Conservation (phyloP, 2,797 vertebrate species). For the Pantherophis vulpinus region DNA sequence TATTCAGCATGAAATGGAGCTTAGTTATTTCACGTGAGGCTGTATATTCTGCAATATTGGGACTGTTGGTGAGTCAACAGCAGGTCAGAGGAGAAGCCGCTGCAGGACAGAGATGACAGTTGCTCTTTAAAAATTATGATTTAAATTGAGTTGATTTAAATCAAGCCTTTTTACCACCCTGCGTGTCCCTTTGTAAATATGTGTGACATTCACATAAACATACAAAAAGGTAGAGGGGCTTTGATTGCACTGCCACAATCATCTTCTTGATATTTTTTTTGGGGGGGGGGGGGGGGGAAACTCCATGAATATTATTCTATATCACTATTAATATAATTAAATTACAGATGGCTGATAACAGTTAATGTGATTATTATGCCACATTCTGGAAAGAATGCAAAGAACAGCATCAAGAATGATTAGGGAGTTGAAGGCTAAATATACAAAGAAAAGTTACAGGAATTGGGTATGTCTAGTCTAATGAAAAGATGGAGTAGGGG, state of each 20-base stretch:
- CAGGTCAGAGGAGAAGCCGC: no score
- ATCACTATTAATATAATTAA: neutral
- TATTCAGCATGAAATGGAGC: no score
- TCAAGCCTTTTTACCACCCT: no score
- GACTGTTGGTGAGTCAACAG: no score
- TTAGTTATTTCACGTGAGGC: no score
- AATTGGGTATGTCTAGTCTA: neutral
- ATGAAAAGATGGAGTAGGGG: neutral
- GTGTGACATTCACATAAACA: neutral
- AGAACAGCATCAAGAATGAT: neutral
- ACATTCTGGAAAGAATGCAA: neutral
- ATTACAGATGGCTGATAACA: neutral
- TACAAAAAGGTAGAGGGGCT: neutral
- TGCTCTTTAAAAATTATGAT: no score
- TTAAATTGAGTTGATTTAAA: no score
- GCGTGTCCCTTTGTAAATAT: neutral
- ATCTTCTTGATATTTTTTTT: neutral
- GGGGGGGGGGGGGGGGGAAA: accelerated
- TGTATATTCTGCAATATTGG: no score
- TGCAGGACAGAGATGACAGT: no score
- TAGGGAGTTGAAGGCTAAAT: neutral
- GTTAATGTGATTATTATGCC: neutral
- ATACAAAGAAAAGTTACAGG: neutral
- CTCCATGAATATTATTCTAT: neutral
- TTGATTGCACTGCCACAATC: neutral